Evolutionary conservation across 2,888 invertebrate genomes (phyloP), one percentile per base, ranked within the genome.

Genomic region (Ophion ellenae): DNA sequence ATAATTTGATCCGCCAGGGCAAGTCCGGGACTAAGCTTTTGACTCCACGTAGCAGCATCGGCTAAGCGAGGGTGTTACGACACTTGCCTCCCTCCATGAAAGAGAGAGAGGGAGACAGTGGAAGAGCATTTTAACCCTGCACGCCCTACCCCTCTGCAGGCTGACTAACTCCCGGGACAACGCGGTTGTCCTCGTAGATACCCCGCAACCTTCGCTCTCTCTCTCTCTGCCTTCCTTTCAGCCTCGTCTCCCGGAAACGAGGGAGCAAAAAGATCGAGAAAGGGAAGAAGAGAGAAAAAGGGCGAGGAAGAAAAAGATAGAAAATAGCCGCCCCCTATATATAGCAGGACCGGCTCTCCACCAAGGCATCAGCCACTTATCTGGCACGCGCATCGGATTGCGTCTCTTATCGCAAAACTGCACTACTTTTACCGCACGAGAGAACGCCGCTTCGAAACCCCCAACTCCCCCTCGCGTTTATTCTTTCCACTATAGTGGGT

Each of bases 311-410:
- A 86, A 32, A 86, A 61, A 83, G 73, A 78, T 78, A 75, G 66
- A 63, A 81, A 78, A 64, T 78, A 70, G 70, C 80, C 76, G 64
- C 76, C 69, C 76, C 66, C 70, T 59, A 45, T 69, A 47, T 14
- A 78, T 69, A 83, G 80, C 53, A 84, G 77, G 77, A 77, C 47
- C 88, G 87, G 89, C 61, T 76, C 69, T 77, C 24, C 40, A 79
- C 83, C 70, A 91, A 92, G 92, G 92, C 93, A 93, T 93, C 93
- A 91, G 91, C 92, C 91, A 93, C 92, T 94, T 94, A 94, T 94
- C 94, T 94, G 94, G 94, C 94, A 94, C 94, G 94, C 94, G 94
- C 94, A 94, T 94, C 94, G 94, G 93, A 94, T 94, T 94, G 93
- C 93, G 93, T 93, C 91, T 90, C 94, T 94, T 94, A 94, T 94